These are phyloP conservation scores for Sinhomidia bicolor DNA, from an alignment of 2,888 invertebrate genomes.

Conservation along the genomic window DNA sequence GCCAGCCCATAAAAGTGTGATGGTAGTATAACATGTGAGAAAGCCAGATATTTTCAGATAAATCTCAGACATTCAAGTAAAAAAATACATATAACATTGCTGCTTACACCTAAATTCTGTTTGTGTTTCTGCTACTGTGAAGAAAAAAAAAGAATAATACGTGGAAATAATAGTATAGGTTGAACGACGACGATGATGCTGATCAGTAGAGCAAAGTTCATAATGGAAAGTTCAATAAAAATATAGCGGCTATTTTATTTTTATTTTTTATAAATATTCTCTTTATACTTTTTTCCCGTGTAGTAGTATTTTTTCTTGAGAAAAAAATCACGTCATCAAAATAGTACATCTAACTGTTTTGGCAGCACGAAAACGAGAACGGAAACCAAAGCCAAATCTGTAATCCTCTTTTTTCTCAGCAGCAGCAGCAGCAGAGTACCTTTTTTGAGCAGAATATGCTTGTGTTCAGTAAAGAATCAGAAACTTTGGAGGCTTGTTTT, in stretches of 20 bases:
- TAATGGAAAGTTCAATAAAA: conserved; percentile 34
- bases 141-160: background rate
- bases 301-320: background rate
- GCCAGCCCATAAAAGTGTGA: conserved; percentile 45
- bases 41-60: conserved; percentile 37
- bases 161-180: background rate
- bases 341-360: conserved; percentile 14
- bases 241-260: too few relatives aligned
- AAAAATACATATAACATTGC: background rate
- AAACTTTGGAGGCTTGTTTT: too few relatives aligned
- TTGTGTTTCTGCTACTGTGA: background rate
- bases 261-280: conserved; percentile 2
- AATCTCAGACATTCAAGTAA: conserved; percentile 35
- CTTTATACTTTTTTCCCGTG: background rate
- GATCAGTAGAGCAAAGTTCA: background rate
- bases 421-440: background rate
- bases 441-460: too few relatives aligned
- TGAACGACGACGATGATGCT: background rate
- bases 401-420: background rate
- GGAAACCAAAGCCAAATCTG: conserved; percentile 14
- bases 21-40: conserved; percentile 53
- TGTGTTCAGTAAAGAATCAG: too few relatives aligned
- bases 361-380: background rate
- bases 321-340: conserved; percentile 18
- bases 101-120: background rate